These are phyloP conservation scores for Autographa pulchrina DNA, from an alignment of 2,888 invertebrate species.

Conservation along the genomic window DNA sequence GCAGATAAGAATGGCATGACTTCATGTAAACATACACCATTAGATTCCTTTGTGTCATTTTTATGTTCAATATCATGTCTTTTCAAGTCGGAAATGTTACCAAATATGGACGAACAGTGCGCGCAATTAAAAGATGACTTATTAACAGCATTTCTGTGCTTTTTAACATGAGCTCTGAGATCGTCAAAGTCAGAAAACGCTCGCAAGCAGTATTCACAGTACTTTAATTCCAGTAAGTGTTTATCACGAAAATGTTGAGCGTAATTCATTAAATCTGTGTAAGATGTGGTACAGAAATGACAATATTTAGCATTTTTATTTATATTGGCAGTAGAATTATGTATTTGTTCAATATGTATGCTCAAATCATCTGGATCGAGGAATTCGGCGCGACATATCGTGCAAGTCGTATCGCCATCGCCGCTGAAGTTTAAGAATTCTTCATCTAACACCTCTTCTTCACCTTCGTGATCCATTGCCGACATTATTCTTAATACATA, in stretches of 20 bases:
- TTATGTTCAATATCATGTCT: slow-evolving; percentile 64
- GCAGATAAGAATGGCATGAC: slow-evolving; percentile 69
- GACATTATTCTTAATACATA: slow-evolving; percentile 41
- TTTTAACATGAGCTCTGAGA: slow-evolving; percentile 65
- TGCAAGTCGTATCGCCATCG: slow-evolving; percentile 49
- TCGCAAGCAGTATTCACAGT: slow-evolving; percentile 72
- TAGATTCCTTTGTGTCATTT: slow-evolving; percentile 45
- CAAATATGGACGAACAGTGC: slow-evolving; percentile 67
- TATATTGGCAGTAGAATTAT: slow-evolving; percentile 41
- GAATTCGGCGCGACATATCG: slow-evolving; percentile 68
- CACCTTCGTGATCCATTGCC: slow-evolving; percentile 25
- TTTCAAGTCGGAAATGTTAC: slow-evolving; percentile 58
- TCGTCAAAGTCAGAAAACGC: slow-evolving; percentile 61
- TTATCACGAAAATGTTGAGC: slow-evolving; percentile 71
- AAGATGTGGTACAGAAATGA: slow-evolving; percentile 67
- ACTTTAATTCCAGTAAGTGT: slow-evolving; percentile 66
- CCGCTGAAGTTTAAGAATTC: slow-evolving; percentile 16
- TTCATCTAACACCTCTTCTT: slow-evolving; percentile 31
- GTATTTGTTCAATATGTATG: slow-evolving; percentile 74
- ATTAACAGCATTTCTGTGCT: slow-evolving; percentile 59
- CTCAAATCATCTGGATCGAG: slow-evolving; percentile 76
- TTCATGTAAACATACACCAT: slow-evolving; percentile 68
- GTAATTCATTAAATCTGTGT: slow-evolving; percentile 65
- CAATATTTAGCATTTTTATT: slow-evolving; percentile 58
- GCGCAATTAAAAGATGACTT: slow-evolving; percentile 67